Conservation (phyloP, 2,888 invertebrate genomes). For the Hedya salicella region DNA sequence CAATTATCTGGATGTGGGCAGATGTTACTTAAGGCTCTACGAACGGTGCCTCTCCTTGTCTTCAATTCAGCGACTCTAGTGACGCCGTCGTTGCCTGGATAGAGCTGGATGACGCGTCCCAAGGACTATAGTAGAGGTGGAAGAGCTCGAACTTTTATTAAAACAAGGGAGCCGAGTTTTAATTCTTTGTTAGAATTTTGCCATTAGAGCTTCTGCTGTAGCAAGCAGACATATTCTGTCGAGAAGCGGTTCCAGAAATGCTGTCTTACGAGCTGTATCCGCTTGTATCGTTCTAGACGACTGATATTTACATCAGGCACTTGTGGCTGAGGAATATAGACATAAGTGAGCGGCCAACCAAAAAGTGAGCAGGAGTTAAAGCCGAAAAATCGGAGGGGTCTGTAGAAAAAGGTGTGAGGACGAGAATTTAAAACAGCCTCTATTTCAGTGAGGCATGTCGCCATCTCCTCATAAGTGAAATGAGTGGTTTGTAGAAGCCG, state of each 20-base stretch:
- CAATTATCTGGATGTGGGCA: too few species aligned
- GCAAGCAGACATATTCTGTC: conserved; percentile 4
- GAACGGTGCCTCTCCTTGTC: too few species aligned
- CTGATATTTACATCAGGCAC: too few species aligned
- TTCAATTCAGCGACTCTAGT: too few species aligned
- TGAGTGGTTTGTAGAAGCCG: background rate
- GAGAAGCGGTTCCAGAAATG: conserved; percentile 15
- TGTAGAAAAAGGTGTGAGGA: background rate
- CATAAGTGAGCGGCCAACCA: background rate
- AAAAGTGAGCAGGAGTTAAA: too few species aligned
- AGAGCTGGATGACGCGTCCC: too few species aligned
- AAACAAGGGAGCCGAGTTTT: background rate
- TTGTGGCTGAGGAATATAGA: background rate
- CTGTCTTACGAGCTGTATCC: background rate
- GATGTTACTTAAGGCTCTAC: too few species aligned
- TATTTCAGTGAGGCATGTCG: background rate
- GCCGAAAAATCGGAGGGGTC: background rate
- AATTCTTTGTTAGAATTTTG: background rate
- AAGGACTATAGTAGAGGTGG: too few species aligned
- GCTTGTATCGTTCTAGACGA: too few species aligned
- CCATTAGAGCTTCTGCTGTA: conserved; percentile 17
- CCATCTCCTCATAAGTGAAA: conserved; percentile 2
- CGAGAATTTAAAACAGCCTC: conserved; percentile 6
- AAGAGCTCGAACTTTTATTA: too few species aligned
- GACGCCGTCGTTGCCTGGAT: too few species aligned